Base-by-base conservation (phyloP, 2,888 invertebrate species). In the Platycheirus rosarum region DNA sequence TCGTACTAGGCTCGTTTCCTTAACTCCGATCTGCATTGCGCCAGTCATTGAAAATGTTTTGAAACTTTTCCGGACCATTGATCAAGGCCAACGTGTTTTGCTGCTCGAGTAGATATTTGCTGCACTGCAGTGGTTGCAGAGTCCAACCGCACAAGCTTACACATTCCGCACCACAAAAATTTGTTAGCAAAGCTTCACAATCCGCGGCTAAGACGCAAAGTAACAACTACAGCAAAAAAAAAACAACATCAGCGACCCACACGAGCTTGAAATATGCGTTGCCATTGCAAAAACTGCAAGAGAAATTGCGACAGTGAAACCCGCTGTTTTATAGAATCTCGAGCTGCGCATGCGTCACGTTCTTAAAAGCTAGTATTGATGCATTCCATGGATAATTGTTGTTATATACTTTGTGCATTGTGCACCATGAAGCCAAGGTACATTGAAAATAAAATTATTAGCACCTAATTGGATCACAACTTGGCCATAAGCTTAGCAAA, bases 11-110 rank as follows among this genome's bases (percentile, higher is more conserved):
- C 44, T 32, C 9, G 37, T 32, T 7, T 32, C 29, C 29, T 23
- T 6, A 32, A 32, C 8, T 13, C 37, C 35, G 2, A 1, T 9
- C 20, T 57, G 9, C 48, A 46, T 29, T 23, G n/a, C 29, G 16
- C 37, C 46, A 80, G 71, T 57, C 82, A 82, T 77, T 82, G 68
- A 73, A 80, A 77, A 77, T 71, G 53, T 68, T 69, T 82, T 71
- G 48, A 77, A 82, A 82, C 77, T 70, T 89, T 90, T 90, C 90
- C 89, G 90, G 89, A 88, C 90, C 89, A 89, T 85, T 88, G 88
- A 90, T 90, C 89, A 90, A 90, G 90, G 89, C 90, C 89, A 90
- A 88, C 89, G 85, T 89, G 90, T 82, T 82, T 82, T 66, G 35
- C 20, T 13, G 57, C 29, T 40, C 20, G 29, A 48, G 23, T 69